A percentile compares a stretch with the other conserved stretches of the same genome.
Conservation (phyloP, 2,113 vertebrate genomes). For the Emydocephalus ijimae region DNA sequence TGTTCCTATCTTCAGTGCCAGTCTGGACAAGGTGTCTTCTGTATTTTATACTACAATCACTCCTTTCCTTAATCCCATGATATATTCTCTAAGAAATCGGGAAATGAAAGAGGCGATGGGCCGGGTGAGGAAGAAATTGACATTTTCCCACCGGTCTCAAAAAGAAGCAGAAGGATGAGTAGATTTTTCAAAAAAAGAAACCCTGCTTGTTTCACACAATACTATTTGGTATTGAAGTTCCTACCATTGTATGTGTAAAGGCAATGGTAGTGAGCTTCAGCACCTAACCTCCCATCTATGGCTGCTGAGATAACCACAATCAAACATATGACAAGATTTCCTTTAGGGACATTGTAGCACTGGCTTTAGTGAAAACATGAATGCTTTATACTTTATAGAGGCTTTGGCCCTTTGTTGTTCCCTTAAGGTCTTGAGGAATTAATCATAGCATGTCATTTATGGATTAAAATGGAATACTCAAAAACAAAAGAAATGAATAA, state of each 20-base stretch:
- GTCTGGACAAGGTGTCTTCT: constrained; percentile 44
- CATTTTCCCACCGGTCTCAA: neutral
- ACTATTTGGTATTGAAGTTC: neutral
- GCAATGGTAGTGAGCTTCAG: neutral
- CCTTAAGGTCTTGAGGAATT: neutral
- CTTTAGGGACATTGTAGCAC: neutral
- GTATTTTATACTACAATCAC: constrained; percentile 49
- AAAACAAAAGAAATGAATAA: neutral
- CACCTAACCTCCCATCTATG: neutral
- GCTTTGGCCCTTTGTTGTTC: neutral
- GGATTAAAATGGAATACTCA: neutral
- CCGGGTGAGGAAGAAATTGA: constrained; percentile 5
- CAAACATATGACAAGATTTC: neutral
- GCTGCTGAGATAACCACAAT: neutral
- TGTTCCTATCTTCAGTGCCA: neutral
- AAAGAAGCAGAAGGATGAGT: neutral
- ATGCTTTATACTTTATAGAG: neutral
- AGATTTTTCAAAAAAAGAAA: neutral
- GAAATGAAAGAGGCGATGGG: constrained; percentile 47
- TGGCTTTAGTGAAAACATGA: neutral
- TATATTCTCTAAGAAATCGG: constrained; percentile 51
- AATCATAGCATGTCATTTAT: neutral
- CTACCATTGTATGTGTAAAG: neutral
- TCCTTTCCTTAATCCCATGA: constrained; percentile 45
- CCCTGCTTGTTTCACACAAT: neutral